phyloP scores from a whole-genome alignment of 2,113 vertebrate species.

The Melanocharis versteri region DNA sequence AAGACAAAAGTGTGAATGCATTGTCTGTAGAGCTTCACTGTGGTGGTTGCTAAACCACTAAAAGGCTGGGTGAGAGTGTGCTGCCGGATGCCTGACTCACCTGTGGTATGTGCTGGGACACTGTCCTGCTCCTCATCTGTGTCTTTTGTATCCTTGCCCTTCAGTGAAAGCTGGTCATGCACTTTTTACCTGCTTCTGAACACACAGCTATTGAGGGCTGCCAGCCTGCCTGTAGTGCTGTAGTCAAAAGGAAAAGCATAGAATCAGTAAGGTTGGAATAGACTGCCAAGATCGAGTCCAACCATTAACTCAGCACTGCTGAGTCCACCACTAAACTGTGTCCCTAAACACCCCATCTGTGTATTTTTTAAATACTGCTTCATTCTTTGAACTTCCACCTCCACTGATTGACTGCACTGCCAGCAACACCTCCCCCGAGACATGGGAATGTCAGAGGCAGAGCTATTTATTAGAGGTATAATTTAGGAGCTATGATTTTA shows the following conservation, averaged over 20 bases:
- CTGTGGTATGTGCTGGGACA: neutral
- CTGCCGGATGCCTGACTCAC: neutral
- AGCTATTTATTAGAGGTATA: neutral
- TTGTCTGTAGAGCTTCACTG: neutral
- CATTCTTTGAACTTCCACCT: neutral
- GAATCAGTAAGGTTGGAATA: neutral
- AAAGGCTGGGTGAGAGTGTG: neutral
- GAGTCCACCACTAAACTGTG: neutral
- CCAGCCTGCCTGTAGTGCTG: neutral
- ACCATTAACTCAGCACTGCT: neutral
- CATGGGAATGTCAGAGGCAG: fast-evolving
- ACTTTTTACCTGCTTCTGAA: neutral
- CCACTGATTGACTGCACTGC: neutral
- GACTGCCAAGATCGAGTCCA: neutral
- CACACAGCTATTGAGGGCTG: neutral
- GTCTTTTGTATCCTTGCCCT: neutral
- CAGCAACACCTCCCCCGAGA: neutral
- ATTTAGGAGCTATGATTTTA: neutral
- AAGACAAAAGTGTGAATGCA: neutral
- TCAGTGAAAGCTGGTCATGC: neutral
- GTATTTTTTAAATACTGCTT: neutral
- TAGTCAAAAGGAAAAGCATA: neutral
- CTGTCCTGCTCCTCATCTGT: neutral
- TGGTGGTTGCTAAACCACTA: neutral
- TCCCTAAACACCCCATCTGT: neutral